Percentiles rank a stretch among this genome's conserved stretches.
Conservation (phyloP, 1,140 invertebrate species). For the Penaeus indicus region DNA sequence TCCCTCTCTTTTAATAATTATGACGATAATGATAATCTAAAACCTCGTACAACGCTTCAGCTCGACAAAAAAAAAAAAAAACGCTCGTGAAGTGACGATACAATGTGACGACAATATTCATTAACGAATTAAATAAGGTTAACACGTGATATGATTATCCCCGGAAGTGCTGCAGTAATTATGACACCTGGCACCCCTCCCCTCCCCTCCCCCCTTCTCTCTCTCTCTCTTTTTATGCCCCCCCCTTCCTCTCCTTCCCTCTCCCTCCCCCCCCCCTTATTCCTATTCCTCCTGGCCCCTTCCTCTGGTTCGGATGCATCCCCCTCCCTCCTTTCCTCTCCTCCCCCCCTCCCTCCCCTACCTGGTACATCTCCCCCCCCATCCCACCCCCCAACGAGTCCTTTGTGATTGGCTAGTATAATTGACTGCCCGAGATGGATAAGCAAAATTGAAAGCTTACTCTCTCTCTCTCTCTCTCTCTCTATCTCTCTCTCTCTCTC, state of each 20-base stretch:
- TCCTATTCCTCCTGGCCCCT: background rate
- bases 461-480: no score
- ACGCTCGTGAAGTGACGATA: background rate
- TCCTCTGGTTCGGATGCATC: background rate
- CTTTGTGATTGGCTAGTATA: no score
- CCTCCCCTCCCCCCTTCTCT: background rate
- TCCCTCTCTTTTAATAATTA: background rate
- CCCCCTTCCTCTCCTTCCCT: conserved; percentile 12
- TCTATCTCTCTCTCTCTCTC: no score
- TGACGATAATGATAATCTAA: background rate
- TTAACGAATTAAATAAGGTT: no score
- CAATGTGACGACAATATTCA: no score
- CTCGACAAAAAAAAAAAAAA: background rate
- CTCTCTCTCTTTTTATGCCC: background rate
- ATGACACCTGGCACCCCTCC: no score
- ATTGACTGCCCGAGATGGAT: no score
- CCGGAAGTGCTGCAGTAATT: no score
- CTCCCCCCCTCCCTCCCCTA: background rate
- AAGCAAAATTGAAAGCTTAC: no score
- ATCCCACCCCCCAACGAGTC: no score
- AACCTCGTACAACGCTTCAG: background rate
- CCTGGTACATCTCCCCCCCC: background rate
- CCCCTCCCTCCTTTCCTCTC: background rate
- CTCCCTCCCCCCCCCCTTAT: background rate
- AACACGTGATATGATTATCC: no score